Base-by-base conservation (phyloP, 2,888 invertebrate genomes). In the Agrochola lota region DNA sequence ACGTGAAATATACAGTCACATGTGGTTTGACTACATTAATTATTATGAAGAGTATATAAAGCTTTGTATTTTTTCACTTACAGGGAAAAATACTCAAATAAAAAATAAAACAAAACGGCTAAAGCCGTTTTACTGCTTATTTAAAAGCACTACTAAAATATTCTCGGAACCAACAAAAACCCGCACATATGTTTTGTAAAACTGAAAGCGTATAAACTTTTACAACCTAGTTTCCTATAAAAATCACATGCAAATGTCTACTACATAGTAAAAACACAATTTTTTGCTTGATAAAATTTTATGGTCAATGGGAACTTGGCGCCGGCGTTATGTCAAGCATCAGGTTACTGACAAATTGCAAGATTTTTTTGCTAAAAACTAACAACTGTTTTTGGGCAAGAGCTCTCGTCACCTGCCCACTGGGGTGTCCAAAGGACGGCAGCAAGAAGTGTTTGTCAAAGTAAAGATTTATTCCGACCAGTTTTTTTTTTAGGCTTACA, bases 211-310 rank as follows among this genome's bases (percentile, higher is more conserved):
- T 77, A 82, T 82, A 80, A 87, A 85, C 68, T 89, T 88, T 89
- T 78, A 88, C 73, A 78, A 71, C 89, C 81, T 76, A 80, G 78
- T 78, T 71, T 79, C 77, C 83, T 80, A 80, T 87, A 82, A 86
- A 88, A 81, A 81, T 79, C 84, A 82, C 81, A 88, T 82, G 86
- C 80, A 85, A 88, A 88, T 81, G 74, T 84, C 57, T 78, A 55
- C 68, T 76, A 49, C 63, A 76, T 73, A 73, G 71, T 83, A 83
- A 83, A 86, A 81, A 76, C 71, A 72, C 68, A 74, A 73, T 75
- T 89, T 89, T 91, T 87, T 88, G 86, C 82, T 78, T 85, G 74
- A 84, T 87, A 86, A 88, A 86, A 81, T 86, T 85, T 85, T 87
- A 89, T 81, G 85, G 86, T 85, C 83, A 85, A 70, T 81, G 81